Conservation (phyloP, 2,113 vertebrate genomes). For the Paradoxurus hermaphroditus region DNA sequence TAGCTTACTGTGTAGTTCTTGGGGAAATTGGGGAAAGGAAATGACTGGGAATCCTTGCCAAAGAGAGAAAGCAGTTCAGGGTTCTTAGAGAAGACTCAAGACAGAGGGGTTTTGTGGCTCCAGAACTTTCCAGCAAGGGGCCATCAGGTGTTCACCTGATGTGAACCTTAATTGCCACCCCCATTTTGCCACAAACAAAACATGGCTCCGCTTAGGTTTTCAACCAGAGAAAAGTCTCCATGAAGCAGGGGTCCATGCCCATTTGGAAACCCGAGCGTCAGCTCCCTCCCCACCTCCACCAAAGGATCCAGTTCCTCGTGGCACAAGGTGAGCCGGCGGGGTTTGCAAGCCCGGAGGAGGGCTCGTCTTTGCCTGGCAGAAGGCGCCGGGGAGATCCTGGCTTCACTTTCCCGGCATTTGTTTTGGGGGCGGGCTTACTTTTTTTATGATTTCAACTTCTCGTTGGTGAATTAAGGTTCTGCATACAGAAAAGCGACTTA, state of each 20-base stretch:
- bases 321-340: accelerated
- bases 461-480: conserved; percentile 34
- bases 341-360: background rate
- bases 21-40: background rate
- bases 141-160: background rate
- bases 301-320: background rate
- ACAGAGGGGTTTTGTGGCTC: background rate
- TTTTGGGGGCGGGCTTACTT: conserved; percentile 64
- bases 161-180: background rate
- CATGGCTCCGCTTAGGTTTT: background rate
- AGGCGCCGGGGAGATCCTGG: background rate
- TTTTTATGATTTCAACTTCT: conserved; percentile 42
- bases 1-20: background rate
- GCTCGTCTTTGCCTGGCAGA: background rate
- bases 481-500: conserved; percentile 66
- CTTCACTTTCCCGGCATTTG: background rate
- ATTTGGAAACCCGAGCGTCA: background rate
- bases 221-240: background rate
- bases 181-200: background rate
- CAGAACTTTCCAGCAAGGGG: background rate
- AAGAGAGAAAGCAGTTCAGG: background rate
- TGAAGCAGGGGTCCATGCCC: background rate
- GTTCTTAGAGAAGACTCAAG: background rate
- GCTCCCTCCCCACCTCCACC: background rate
- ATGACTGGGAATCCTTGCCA: background rate